Base-by-base conservation (phyloP, 2,797 vertebrate genomes). In the Hyperoplus immaculatus region DNA sequence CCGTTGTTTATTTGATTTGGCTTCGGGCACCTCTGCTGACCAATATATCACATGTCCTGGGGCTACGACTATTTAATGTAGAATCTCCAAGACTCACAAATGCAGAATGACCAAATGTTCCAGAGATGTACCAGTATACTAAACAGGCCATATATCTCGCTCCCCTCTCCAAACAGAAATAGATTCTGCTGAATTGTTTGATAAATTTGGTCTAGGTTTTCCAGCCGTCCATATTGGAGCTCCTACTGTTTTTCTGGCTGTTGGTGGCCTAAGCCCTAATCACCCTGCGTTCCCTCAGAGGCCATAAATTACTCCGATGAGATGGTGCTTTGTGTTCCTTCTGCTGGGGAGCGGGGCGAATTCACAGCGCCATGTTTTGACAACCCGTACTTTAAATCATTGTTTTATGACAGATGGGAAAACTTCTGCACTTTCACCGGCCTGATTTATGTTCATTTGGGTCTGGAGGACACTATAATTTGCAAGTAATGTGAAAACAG, bases 81-180 rank as follows among this genome's bases (percentile, higher is more conserved):
- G 95, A 97, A 97, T 97, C 96, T 98, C 97, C 97, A 98, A 98
- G 96, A 98, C 97, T 97, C 97, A 99, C 97, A 98, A 98, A 97
- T 96, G 96, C 96, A 93, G 94, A 91, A 91, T 88, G 95, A 96
- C 95, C 95, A 94, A 97, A 97, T 93, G 95, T 97, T 98, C 96
- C 96, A 95, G 93, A 94, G 96, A 96, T 92, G 92, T 95, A 95
- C 95, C 95, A 82, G 83, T 96, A 95, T 95, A 95, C 96, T 96
- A 97, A 96, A 97, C 97, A 97, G 93, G 93, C 93, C 95, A 97
- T 98, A 97, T 97, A 97, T 99, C 96, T 97, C 94, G 90, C 86
- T 83, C 92, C 94, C 95, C 90, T 97, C 92, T 96, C 95, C 95
- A 97, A 97, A 98, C 96, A 98, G 97, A 97, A 98, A 98, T 96